Evolutionary conservation across 1,140 invertebrate genomes (phyloP).

Genomic region (Listronotus bonariensis): DNA sequence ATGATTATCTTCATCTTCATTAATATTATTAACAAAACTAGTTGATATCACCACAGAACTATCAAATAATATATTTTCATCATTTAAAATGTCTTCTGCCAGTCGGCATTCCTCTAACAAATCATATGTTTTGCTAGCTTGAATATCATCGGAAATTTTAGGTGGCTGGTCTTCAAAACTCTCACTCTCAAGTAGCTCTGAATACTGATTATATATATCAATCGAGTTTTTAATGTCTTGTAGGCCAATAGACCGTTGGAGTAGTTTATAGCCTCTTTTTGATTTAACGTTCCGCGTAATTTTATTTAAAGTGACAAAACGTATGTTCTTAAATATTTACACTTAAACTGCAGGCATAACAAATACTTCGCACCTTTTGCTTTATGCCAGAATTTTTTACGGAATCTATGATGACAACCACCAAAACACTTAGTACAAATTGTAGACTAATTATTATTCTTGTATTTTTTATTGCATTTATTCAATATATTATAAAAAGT

Average conservation of each 20-base stretch:
- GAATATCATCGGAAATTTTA: background rate
- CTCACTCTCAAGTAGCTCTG: background rate
- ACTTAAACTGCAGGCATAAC: too few relatives aligned
- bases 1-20: too few relatives aligned
- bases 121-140: background rate
- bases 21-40: background rate
- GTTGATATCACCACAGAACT: background rate
- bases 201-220: slow-evolving; percentile 1
- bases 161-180: background rate
- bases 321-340: too few relatives aligned
- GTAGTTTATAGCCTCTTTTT: background rate
- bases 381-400: too few relatives aligned
- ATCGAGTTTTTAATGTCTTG: background rate
- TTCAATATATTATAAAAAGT: too few relatives aligned
- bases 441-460: too few relatives aligned
- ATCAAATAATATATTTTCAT: background rate
- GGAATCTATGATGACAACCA: too few relatives aligned
- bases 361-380: too few relatives aligned
- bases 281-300: too few relatives aligned
- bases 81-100: background rate
- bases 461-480: too few relatives aligned
- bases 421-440: too few relatives aligned
- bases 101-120: slow-evolving; percentile 1
- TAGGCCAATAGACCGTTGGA: background rate
- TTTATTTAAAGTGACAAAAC: too few relatives aligned